A percentile compares a stretch with the other conserved stretches of the same genome.
Evolutionary conservation across 2,113 vertebrate species (phyloP).

Genomic region (Microcebus griseorufus): DNA sequence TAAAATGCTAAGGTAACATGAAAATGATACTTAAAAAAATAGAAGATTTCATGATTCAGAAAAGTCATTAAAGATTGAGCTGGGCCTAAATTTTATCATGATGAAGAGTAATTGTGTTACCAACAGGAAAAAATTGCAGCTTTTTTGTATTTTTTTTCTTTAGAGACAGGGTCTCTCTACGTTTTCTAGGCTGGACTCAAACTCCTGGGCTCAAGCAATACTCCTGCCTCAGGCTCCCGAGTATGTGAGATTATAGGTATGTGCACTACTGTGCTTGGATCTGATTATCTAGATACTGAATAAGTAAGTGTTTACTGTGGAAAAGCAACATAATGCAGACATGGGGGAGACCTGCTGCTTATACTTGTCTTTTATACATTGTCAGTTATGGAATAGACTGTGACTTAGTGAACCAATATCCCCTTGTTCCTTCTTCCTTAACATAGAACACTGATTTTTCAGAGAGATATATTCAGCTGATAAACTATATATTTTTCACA

Average conservation of each 20-base stretch:
- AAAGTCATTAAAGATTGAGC: neutral
- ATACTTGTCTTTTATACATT: neutral
- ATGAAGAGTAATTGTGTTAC: neutral
- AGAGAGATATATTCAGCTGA: neutral
- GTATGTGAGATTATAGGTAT: accelerated
- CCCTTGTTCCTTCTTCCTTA: neutral
- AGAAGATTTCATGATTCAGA: neutral
- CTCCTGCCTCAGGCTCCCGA: neutral
- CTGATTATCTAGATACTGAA: neutral
- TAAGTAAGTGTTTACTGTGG: neutral
- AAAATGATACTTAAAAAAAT: neutral
- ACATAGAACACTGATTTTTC: neutral
- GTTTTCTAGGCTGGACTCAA: neutral
- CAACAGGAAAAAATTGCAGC: neutral
- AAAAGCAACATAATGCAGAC: neutral
- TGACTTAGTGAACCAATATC: neutral
- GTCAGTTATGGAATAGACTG: neutral
- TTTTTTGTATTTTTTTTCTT: neutral
- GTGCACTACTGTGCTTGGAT: neutral
- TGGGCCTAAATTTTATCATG: neutral
- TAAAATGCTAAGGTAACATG: neutral
- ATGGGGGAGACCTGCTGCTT: neutral
- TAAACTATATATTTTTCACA: neutral
- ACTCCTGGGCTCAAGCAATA: neutral
- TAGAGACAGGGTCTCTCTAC: neutral